Evolutionary conservation across 2,888 invertebrate genomes (phyloP).

Genomic region (Tipula vernalis): DNA sequence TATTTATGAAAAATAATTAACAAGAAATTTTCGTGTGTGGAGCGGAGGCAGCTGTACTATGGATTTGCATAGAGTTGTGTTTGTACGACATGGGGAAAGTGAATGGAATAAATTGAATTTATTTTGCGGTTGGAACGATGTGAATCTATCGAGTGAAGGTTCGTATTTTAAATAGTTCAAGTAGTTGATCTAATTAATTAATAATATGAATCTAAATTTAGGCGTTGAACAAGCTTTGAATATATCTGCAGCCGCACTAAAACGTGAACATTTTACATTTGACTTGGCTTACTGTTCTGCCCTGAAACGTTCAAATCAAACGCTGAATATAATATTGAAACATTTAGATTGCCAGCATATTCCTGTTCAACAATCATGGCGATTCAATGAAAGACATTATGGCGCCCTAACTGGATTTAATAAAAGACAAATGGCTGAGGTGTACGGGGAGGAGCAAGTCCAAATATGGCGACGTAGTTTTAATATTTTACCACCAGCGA

Average conservation of each 20-base stretch:
- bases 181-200: neutral
- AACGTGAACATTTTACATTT: conserved; percentile 64
- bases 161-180: conserved; percentile 19
- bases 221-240: conserved; percentile 30
- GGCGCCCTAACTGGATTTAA: conserved; percentile 81
- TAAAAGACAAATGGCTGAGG: conserved; percentile 76
- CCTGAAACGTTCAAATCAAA: conserved; percentile 66
- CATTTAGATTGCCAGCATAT: conserved; percentile 56
- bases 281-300: conserved; percentile 75
- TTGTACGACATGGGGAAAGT: conserved; percentile 65
- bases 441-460: conserved; percentile 77
- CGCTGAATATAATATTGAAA: conserved; percentile 53
- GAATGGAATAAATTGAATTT: conserved; percentile 66
- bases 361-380: conserved; percentile 65
- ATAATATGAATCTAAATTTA: conserved; percentile 14
- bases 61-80: conserved; percentile 38
- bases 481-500: conserved; percentile 73
- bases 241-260: conserved; percentile 45
- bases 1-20: neutral
- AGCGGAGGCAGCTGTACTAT: neutral
- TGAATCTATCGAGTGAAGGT: conserved; percentile 58
- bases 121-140: conserved; percentile 65
- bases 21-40: neutral
- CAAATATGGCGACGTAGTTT: conserved; percentile 81
- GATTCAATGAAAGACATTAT: conserved; percentile 79